A percentile compares a stretch with the other conserved stretches of the same genome.
phyloP scores from a whole-genome alignment of 2,888 invertebrate genomes.

The Ferrisia virgata region DNA sequence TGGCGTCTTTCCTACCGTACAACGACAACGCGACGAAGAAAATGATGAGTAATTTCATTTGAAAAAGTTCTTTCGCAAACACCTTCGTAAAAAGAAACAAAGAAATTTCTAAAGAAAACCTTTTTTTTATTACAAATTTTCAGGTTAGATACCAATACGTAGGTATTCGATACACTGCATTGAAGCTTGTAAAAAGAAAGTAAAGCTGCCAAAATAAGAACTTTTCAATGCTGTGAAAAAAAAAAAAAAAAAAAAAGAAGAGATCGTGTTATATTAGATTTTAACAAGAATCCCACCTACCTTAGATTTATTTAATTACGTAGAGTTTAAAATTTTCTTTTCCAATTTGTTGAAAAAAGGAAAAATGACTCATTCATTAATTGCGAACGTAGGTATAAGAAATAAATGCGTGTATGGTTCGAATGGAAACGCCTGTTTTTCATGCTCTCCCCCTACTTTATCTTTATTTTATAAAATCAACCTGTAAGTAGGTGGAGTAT shows the following conservation, averaged over 20 bases:
- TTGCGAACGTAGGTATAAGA: background rate
- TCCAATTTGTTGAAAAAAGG: background rate
- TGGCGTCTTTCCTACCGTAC: background rate
- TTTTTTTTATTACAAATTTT: background rate
- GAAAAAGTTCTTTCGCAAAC: background rate
- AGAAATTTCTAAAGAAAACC: background rate
- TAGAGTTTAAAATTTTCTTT: background rate
- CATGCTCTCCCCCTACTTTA: too few relatives aligned
- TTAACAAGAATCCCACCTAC: background rate
- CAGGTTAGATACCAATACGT: too few relatives aligned
- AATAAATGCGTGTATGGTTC: background rate
- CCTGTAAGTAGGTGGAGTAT: too few relatives aligned
- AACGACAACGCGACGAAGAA: too few relatives aligned
- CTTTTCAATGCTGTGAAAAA: background rate
- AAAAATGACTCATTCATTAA: background rate
- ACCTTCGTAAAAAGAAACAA: background rate
- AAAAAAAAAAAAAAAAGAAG: background rate
- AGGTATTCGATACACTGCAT: too few relatives aligned
- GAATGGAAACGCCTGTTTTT: too few relatives aligned
- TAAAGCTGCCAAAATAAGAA: background rate
- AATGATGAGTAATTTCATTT: background rate
- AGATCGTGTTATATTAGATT: background rate
- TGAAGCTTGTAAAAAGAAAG: background rate
- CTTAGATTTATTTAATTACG: background rate
- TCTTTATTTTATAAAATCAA: background rate